A percentile compares a stretch with the other conserved stretches of the same genome.
phyloP scores from a whole-genome alignment of 2,113 vertebrate genomes.

The Neomonachus schauinslandi region DNA sequence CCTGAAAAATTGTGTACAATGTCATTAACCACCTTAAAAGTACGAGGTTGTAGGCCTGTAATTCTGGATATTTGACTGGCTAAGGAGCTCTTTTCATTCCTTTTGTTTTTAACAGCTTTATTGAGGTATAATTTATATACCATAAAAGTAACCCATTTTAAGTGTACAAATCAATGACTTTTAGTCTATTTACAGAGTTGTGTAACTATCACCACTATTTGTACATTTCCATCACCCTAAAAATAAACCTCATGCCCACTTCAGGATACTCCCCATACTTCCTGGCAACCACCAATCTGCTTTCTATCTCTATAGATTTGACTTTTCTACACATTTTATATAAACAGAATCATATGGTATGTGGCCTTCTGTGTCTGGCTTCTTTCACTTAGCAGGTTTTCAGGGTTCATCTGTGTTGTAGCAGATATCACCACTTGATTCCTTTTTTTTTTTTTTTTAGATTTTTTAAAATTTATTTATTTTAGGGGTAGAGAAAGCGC shows the following conservation, averaged over 20 bases:
- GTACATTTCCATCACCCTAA: neutral
- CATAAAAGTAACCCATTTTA: neutral
- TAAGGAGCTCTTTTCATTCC: neutral
- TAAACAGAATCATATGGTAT: neutral
- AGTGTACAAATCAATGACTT: neutral
- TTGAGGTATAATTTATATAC: conserved; percentile 4
- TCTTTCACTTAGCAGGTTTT: conserved; percentile 19
- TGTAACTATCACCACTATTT: neutral
- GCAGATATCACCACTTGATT: neutral
- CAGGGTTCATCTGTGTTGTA: neutral
- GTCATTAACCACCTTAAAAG: conserved; percentile 15
- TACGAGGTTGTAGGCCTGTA: neutral
- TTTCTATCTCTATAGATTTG: neutral
- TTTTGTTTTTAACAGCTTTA: neutral
- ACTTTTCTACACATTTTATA: neutral
- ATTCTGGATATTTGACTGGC: neutral
- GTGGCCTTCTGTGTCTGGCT: neutral
- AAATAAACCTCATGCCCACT: neutral
- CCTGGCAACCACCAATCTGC: neutral
- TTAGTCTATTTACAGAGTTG: conserved; percentile 1
- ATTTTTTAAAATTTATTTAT: neutral
- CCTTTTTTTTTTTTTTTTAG: neutral
- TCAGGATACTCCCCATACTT: neutral
- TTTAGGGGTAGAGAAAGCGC: neutral
- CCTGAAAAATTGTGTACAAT: neutral